These are phyloP conservation scores for Melanophora roralis DNA, from an alignment of 2,888 invertebrate species.

Conservation along the genomic window DNA sequence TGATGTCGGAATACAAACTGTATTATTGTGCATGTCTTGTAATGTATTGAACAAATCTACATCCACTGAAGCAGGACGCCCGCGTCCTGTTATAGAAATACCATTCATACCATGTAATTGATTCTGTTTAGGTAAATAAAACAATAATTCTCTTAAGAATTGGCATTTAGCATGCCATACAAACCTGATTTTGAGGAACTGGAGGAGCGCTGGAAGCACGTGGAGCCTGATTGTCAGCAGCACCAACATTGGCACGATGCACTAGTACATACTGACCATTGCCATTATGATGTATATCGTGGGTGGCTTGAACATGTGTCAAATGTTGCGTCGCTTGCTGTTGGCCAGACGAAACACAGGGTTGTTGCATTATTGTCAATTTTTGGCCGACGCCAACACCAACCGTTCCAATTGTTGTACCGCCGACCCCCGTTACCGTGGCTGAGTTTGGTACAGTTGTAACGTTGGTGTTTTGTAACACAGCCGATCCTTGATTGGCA, in stretches of 20 bases:
- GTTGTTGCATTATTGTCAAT: conserved; percentile 65
- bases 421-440: conserved; percentile 44
- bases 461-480: conserved; percentile 65
- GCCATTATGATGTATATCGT: conserved; percentile 74
- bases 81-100: conserved; percentile 79
- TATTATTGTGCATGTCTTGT: conserved; percentile 69
- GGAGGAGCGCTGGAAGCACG: conserved; percentile 91
- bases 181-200: conserved; percentile 81
- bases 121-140: conserved; percentile 66
- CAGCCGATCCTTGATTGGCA: conserved; percentile 64
- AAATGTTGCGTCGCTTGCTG: conserved; percentile 63
- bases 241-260: conserved; percentile 82
- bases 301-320: conserved; percentile 64
- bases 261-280: conserved; percentile 89
- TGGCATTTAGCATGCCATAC: conserved; percentile 35
- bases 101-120: conserved; percentile 76
- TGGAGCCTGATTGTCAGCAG: conserved; percentile 83
- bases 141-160: conserved; percentile 49
- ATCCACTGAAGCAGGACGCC: conserved; percentile 84
- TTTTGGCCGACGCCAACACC: conserved; percentile 63
- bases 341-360: conserved; percentile 63
- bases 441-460: conserved; percentile 48
- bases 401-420: conserved; percentile 42
- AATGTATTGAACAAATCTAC: conserved; percentile 76
- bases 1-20: conserved; percentile 44